phyloP scores from a whole-genome alignment of 2,797 vertebrate species.

The Myotis daubentonii region DNA sequence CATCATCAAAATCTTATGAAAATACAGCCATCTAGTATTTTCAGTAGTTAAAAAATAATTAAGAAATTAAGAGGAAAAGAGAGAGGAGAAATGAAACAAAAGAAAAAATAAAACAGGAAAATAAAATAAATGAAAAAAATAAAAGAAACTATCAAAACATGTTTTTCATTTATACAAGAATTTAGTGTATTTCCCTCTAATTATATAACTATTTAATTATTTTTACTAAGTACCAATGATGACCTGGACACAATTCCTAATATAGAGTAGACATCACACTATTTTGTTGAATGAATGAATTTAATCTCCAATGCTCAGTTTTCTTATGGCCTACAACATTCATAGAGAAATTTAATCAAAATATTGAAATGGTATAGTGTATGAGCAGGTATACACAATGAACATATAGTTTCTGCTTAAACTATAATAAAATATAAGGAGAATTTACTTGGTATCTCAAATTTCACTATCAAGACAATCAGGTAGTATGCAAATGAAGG shows the following conservation, averaged over 20 bases:
- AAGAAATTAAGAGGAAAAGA: background rate
- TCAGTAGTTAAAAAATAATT: background rate
- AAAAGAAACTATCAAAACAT: background rate
- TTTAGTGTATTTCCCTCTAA: background rate
- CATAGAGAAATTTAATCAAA: background rate
- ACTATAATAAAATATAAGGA: background rate
- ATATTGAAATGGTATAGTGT: background rate
- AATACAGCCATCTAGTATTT: background rate
- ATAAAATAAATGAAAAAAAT: background rate
- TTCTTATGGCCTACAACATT: background rate
- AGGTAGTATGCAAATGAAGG: background rate
- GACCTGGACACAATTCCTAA: background rate
- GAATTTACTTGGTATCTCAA: background rate
- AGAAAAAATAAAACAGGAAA: background rate
- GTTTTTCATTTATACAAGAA: background rate
- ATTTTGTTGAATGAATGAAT: background rate
- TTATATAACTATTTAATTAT: background rate
- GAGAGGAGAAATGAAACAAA: background rate
- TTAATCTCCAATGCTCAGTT: background rate
- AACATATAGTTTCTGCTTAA: background rate
- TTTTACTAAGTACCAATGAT: background rate
- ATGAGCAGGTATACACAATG: background rate
- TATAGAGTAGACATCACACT: background rate
- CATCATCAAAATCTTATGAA: background rate
- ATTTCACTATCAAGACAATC: background rate